Conservation (phyloP, 1,140 invertebrate genomes). For the Penaeus chinensis region DNA sequence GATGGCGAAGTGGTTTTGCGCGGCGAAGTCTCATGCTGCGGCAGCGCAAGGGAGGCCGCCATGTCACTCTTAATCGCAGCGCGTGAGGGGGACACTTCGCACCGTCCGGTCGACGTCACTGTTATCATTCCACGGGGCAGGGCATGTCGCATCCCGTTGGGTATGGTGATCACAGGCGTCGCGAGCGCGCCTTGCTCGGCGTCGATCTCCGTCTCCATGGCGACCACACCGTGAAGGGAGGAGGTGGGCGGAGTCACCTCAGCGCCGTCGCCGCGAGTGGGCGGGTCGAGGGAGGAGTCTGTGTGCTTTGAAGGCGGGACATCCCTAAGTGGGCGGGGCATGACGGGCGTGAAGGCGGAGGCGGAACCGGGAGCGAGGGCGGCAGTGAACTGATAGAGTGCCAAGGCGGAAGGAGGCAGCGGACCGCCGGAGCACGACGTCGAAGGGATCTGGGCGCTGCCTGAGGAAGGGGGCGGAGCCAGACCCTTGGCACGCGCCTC, state of each 20-base stretch:
- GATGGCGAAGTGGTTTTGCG: too few relatives aligned
- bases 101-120: background rate
- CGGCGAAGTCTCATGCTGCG: too few relatives aligned
- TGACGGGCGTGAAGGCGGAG: constrained; percentile 49
- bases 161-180: background rate
- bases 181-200: background rate
- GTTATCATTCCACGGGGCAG: background rate
- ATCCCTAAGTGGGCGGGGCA: constrained; percentile 48
- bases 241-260: constrained; percentile 27
- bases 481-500: constrained; percentile 52
- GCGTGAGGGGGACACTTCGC: background rate
- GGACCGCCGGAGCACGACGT: constrained; percentile 15
- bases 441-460: background rate
- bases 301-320: constrained; percentile 17
- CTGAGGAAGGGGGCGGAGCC: constrained; percentile 18
- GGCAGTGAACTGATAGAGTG: constrained; percentile 56
- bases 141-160: background rate
- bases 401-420: constrained; percentile 49
- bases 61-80: background rate
- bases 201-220: constrained; percentile 12
- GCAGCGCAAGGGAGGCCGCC: too few relatives aligned
- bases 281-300: constrained; percentile 42
- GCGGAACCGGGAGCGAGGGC: constrained; percentile 44
- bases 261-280: constrained; percentile 18
- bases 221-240: background rate